These are phyloP conservation scores for Hololepta plana DNA, from an alignment of 2,888 invertebrate species.

Conservation along the genomic window DNA sequence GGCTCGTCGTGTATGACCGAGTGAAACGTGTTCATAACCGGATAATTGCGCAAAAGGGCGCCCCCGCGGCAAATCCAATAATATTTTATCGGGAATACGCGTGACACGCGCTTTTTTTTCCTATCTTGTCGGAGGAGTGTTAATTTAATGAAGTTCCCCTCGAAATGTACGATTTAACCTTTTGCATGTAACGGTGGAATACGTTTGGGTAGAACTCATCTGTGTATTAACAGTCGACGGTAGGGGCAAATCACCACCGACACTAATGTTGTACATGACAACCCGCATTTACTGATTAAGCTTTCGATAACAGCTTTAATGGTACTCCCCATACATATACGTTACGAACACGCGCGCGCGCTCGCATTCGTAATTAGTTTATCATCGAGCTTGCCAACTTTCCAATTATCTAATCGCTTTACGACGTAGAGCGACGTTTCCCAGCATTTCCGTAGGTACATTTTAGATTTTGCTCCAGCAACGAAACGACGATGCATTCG, in stretches of 20 bases:
- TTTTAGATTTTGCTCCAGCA: slow-evolving; percentile 1
- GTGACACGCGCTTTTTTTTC: no score
- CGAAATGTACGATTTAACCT: no score
- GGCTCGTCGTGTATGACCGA: no score
- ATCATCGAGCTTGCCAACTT: slow-evolving; percentile 22
- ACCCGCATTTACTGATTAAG: slow-evolving; percentile 26
- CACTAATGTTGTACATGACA: slow-evolving; percentile 28
- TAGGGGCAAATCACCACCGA: slow-evolving; percentile 24
- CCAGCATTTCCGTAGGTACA: no score
- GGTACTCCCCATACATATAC: slow-evolving; percentile 24
- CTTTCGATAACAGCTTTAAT: slow-evolving; percentile 27
- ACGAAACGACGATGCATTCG: no score
- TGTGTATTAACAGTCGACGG: slow-evolving; percentile 17
- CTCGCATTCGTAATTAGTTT: slow-evolving; percentile 24
- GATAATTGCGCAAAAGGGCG: no score
- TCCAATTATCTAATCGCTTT: slow-evolving; percentile 22
- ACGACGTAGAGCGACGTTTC: no score
- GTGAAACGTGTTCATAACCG: no score
- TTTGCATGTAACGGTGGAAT: no score
- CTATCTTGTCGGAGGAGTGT: no score
- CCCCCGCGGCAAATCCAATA: no score
- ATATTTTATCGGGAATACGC: no score
- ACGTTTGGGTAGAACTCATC: slow-evolving; percentile 13
- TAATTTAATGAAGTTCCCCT: slow-evolving; percentile 14
- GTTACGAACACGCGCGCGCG: slow-evolving; percentile 15